A percentile compares a stretch with the other conserved stretches of the same genome.
phyloP scores from a whole-genome alignment of 2,888 invertebrate genomes.

The Hybos culiciformis region DNA sequence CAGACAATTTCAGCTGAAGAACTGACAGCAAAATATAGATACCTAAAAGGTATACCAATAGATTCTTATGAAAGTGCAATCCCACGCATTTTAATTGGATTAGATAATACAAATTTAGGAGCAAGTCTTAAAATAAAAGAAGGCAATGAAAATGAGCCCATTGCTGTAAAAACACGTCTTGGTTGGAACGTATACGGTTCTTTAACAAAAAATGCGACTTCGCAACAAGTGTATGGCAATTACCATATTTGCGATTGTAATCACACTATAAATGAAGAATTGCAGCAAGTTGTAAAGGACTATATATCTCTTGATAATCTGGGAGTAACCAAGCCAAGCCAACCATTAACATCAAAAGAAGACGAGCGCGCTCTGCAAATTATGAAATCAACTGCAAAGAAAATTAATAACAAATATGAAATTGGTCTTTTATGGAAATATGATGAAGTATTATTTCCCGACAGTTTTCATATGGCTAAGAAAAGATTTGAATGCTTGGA shows the following conservation, averaged over 20 bases:
- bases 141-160: background rate
- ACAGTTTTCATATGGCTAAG: slow-evolving; percentile 12
- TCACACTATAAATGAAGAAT: slow-evolving; percentile 3
- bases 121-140: slow-evolving; percentile 1
- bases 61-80: slow-evolving; percentile 8
- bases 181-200: slow-evolving; percentile 9
- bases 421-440: slow-evolving; percentile 17
- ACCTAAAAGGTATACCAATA: slow-evolving; percentile 10
- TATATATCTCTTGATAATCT: slow-evolving; percentile 4
- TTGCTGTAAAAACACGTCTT: slow-evolving; percentile 7
- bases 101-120: background rate
- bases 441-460: slow-evolving; percentile 10
- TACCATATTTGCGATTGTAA: slow-evolving; percentile 4
- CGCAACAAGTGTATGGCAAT: background rate
- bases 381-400: slow-evolving; percentile 10
- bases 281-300: slow-evolving; percentile 7
- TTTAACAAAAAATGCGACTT: no score
- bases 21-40: background rate
- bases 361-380: slow-evolving; percentile 9
- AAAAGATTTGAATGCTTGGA: slow-evolving; percentile 12
- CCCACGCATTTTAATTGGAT: slow-evolving; percentile 9
- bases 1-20: background rate
- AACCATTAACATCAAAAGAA: slow-evolving; percentile 8
- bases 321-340: slow-evolving; percentile 1
- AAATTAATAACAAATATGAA: slow-evolving; percentile 10